A percentile compares a stretch with the other conserved stretches of the same genome.
Evolutionary conservation across 2,113 vertebrate species (phyloP).

Genomic region (Rafetus swinhoei): DNA sequence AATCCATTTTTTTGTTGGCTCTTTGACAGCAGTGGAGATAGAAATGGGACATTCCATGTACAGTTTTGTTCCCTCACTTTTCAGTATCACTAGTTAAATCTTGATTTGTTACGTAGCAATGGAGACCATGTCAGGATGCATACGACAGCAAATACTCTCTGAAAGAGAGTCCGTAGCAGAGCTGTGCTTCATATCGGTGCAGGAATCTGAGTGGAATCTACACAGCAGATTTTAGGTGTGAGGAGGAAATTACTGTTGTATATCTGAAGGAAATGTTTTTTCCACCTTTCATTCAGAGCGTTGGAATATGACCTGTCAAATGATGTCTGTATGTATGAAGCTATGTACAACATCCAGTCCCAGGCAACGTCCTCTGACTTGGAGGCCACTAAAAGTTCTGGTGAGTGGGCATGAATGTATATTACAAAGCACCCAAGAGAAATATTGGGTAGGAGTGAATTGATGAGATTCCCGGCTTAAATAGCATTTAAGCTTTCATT

Average conservation of each 20-base stretch:
- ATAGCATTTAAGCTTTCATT: background rate
- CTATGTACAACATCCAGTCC: conserved; percentile 93
- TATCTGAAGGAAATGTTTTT: conserved; percentile 16
- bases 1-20: background rate
- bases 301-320: conserved; percentile 80
- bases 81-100: background rate
- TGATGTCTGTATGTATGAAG: conserved; percentile 89
- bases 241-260: background rate
- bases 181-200: background rate
- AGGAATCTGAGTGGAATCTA: background rate
- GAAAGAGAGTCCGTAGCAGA: background rate
- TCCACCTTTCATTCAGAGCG: conserved; percentile 59
- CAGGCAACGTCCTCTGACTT: conserved; percentile 74
- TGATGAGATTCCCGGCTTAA: background rate
- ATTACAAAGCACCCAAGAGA: background rate
- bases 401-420: conserved; percentile 72
- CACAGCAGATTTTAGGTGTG: background rate
- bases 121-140: background rate
- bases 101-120: background rate
- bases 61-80: background rate
- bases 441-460: background rate
- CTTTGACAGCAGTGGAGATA: background rate
- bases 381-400: conserved; percentile 68
- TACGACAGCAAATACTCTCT: background rate
- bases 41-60: background rate